Conservation (phyloP, 1,140 invertebrate species). For the Diachasma alloeum region DNA sequence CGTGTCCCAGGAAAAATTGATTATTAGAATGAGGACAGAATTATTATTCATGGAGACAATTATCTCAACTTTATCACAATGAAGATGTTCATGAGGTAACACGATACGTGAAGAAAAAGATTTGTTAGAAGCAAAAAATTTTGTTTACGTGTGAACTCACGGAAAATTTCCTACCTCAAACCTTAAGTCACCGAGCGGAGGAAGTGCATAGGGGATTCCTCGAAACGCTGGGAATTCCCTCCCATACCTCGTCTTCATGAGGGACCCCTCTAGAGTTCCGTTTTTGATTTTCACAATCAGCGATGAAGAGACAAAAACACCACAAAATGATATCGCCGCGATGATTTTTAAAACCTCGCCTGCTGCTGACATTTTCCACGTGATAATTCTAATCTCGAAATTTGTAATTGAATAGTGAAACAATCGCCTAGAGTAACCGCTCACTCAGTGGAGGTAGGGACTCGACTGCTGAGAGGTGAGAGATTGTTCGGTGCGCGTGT, state of each 20-base stretch:
- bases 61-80: too few species aligned
- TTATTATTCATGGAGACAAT: too few species aligned
- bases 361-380: not conserved
- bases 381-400: not conserved
- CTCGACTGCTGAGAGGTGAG: slow-evolving; percentile 36
- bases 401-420: not conserved
- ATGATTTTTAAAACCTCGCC: not conserved
- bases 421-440: slow-evolving; percentile 1
- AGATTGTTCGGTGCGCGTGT: slow-evolving; percentile 13
- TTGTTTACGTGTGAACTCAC: too few species aligned
- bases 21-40: too few species aligned
- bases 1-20: too few species aligned
- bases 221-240: slow-evolving; percentile 63
- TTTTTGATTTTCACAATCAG: slow-evolving; percentile 50
- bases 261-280: slow-evolving; percentile 53
- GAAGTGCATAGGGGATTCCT: slow-evolving; percentile 69
- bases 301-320: slow-evolving; percentile 11
- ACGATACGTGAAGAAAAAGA: too few species aligned
- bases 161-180: slow-evolving; percentile 61
- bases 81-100: too few species aligned
- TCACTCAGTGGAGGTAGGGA: slow-evolving; percentile 42
- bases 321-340: not conserved
- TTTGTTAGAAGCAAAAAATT: too few species aligned
- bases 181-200: slow-evolving; percentile 65
- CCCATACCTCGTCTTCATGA: slow-evolving; percentile 50